phyloP scores from a whole-genome alignment of 1,140 invertebrate genomes.

The Leptonema lineaticorne region DNA sequence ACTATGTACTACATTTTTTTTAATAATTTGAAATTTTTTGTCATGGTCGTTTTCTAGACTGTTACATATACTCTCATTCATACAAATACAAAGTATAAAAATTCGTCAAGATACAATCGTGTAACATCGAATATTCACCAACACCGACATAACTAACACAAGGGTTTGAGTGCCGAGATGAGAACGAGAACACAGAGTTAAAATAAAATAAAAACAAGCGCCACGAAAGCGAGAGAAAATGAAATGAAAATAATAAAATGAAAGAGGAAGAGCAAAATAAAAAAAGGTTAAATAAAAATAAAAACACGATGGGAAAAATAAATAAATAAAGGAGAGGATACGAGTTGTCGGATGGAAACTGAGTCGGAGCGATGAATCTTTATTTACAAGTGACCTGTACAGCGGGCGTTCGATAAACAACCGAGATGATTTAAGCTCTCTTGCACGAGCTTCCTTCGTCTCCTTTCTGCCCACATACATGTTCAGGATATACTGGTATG shows the following conservation, averaged over 20 bases:
- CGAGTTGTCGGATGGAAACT: conserved; percentile 13
- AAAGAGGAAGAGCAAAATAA: background rate
- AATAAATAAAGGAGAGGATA: conserved; percentile 19
- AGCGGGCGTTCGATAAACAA: conserved; percentile 20
- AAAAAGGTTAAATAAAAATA: background rate
- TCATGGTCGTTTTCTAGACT: too few species aligned
- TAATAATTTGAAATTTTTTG: too few species aligned
- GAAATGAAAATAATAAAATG: background rate
- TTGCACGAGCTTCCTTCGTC: conserved; percentile 9
- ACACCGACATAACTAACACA: conserved; percentile 24
- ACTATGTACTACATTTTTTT: too few species aligned
- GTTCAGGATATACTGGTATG: too few species aligned
- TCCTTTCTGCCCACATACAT: conserved; percentile 1
- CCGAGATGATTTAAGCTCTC: conserved; percentile 26
- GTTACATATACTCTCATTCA: too few species aligned
- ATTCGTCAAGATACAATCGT: conserved; percentile 25
- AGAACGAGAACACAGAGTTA: too few species aligned
- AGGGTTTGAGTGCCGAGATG: too few species aligned
- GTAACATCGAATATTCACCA: conserved; percentile 21
- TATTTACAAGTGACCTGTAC: conserved; percentile 31
- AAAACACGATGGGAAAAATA: conserved; percentile 3
- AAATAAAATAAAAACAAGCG: too few species aligned
- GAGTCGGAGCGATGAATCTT: conserved; percentile 27
- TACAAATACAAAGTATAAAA: too few species aligned
- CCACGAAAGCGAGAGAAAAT: background rate